A percentile compares a stretch with the other conserved stretches of the same genome.
These are phyloP conservation scores for Papilio protenor DNA, from an alignment of 2,888 invertebrate species.

Conservation along the genomic window DNA sequence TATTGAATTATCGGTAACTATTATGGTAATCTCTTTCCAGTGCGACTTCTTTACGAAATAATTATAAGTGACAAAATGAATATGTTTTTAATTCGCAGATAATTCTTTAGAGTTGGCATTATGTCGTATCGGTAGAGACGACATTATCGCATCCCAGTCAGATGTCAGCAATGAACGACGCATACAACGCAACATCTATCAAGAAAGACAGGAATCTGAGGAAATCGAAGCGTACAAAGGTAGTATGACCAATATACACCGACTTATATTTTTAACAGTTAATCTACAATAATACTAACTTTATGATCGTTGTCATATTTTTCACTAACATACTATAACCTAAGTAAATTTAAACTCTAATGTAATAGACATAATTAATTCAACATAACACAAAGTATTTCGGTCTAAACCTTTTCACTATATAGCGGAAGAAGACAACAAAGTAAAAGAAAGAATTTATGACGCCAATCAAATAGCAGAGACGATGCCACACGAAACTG, in stretches of 20 bases:
- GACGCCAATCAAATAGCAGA: conserved; percentile 73
- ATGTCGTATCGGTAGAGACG: conserved; percentile 93
- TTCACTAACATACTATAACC: not conserved
- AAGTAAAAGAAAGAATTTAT: conserved; percentile 74
- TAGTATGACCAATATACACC: conserved; percentile 45
- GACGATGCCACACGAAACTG: conserved; percentile 66
- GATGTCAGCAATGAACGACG: conserved; percentile 83
- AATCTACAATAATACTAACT: not conserved
- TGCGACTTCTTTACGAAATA: no score
- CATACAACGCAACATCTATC: conserved; percentile 81
- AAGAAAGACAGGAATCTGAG: conserved; percentile 81
- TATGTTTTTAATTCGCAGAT: conserved; percentile 58
- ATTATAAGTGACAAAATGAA: not conserved
- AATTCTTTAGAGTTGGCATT: conserved; percentile 93
- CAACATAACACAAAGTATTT: not conserved
- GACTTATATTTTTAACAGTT: not conserved
- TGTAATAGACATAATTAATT: no score
- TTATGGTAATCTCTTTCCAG: no score
- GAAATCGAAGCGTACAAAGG: conserved; percentile 83
- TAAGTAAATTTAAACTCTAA: no score
- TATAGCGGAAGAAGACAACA: conserved; percentile 80
- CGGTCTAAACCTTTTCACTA: conserved; percentile 31
- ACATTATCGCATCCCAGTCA: conserved; percentile 94
- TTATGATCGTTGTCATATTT: not conserved
- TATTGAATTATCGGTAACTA: not conserved